phyloP scores from a whole-genome alignment of 2,888 invertebrate species.

The Zhuqinia jingwanae region DNA sequence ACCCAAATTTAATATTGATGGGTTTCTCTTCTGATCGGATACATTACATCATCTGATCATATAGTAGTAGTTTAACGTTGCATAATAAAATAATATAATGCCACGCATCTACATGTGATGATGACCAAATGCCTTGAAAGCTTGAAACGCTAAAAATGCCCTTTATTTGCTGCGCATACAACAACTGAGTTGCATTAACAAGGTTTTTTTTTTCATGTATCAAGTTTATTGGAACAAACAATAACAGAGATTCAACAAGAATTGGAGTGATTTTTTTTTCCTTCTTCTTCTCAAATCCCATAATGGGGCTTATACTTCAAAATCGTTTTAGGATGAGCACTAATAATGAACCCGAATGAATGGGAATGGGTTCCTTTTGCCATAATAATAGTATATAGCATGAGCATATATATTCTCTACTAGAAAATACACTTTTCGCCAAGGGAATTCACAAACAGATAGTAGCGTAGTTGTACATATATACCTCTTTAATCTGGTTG shows the following conservation, averaged over 20 bases:
- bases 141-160: no score
- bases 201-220: not conserved
- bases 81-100: no score
- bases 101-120: no score
- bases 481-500: not conserved
- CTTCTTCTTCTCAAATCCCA: constrained; percentile 26
- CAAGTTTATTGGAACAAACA: not conserved
- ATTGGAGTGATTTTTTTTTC: constrained; percentile 9
- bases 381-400: no score
- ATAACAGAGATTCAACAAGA: constrained; percentile 8
- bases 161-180: no score
- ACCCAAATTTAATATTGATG: no score
- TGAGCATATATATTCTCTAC: no score
- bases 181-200: no score
- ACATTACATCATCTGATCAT: no score
- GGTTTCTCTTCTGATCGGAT: no score
- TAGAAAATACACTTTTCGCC: not conserved
- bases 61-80: no score
- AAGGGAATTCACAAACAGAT: not conserved
- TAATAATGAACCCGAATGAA: not conserved
- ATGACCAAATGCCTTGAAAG: no score
- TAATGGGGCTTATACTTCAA: constrained; percentile 22
- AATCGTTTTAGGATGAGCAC: not conserved
- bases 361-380: not conserved
- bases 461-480: not conserved